Percentiles rank a stretch among this genome's conserved stretches.
Evolutionary conservation across 2,888 invertebrate species (phyloP).

Genomic region (Synanthedon tipuliformis): DNA sequence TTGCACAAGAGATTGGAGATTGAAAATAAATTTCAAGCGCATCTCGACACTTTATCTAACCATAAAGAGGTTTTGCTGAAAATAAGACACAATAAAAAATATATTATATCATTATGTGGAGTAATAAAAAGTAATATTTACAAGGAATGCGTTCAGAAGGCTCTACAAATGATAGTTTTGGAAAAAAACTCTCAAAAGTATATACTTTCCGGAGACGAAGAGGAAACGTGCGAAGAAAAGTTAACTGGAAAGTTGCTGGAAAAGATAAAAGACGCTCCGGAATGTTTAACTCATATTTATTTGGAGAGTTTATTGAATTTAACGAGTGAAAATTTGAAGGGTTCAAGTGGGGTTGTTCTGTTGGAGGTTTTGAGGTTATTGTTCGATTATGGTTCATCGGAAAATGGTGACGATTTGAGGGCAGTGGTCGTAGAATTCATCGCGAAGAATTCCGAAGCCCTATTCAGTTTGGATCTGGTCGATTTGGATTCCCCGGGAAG

Average conservation of each 20-base stretch:
- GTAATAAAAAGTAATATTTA: constrained; percentile 24
- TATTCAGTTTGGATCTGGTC: constrained; percentile 11
- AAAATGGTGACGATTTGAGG: constrained; percentile 29
- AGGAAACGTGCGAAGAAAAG: constrained; percentile 14
- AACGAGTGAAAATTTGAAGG: constrained; percentile 17
- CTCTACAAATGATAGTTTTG: constrained; percentile 31
- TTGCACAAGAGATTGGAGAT: constrained; percentile 18
- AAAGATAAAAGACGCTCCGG: constrained; percentile 30
- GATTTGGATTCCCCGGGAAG: constrained; percentile 16
- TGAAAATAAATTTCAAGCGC: constrained; percentile 25
- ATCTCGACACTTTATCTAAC: constrained; percentile 17
- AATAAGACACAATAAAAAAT: constrained; percentile 15
- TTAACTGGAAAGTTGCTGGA: constrained; percentile 26
- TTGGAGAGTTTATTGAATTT: constrained; percentile 32
- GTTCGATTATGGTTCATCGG: constrained; percentile 31
- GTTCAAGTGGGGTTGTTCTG: constrained; percentile 10
- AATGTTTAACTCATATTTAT: constrained; percentile 40
- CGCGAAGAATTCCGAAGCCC: constrained; percentile 17
- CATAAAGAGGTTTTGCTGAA: constrained; percentile 9
- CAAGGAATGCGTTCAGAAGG: constrained; percentile 41
- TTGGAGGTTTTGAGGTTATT: constrained; percentile 27
- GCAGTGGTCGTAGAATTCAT: constrained; percentile 31
- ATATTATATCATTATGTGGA: constrained; percentile 21
- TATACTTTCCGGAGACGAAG: constrained; percentile 18
- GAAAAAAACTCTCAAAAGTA: constrained; percentile 27